Base-by-base conservation (phyloP, 1,140 invertebrate genomes). In the Drosophila baimaii region DNA sequence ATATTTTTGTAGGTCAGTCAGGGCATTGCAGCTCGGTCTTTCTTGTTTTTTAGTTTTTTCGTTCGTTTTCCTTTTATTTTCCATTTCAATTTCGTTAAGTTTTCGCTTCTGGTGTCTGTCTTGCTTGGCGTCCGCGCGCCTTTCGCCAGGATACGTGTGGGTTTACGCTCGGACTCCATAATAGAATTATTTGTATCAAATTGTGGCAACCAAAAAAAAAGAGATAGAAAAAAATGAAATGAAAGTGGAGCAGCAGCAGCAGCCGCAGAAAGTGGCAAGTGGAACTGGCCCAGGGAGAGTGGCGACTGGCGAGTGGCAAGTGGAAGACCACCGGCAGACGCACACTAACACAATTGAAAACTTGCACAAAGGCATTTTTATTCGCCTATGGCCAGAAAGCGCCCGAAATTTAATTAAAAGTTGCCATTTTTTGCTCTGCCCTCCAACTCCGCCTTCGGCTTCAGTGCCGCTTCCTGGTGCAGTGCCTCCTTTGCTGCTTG, bases 181-280 rank as follows among this genome's bases (percentile, higher is more conserved):
- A 83, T 83, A 54, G 72, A 85, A 83, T 83, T 85, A 85, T 83
- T 77, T 83, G 81, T 83, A 83, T 83, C 74, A 85, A 83, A 84
- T 84, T 86, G 73, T 86, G 82, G 78, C 59, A 75, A 70, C 49
- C 72, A 70, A 75, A 70, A 59, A 57, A 71, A 43, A 49, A 62
- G 62, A 29, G 33, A 59, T 55, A 58, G 57, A 31, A 83, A 78
- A 84, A 59, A 65, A 58, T 69, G 37, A 83, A 78, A 84, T 66
- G 56, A 62, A 81, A 85, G 84, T 81, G 69, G 51, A 66, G 74
- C 63, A 76, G 43, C 25, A 17, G 21, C 57, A 37, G 29, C 25
- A 57, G 19, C 12, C 17, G 15, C 25, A n/a, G n/a, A n/a, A 29
- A 25, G 17, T 19, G 25, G 41, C 13, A 15, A n/a, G 31, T 31